These are phyloP conservation scores for Saguinus imperator DNA, from an alignment of 2,113 vertebrate genomes.

Conservation along the genomic window DNA sequence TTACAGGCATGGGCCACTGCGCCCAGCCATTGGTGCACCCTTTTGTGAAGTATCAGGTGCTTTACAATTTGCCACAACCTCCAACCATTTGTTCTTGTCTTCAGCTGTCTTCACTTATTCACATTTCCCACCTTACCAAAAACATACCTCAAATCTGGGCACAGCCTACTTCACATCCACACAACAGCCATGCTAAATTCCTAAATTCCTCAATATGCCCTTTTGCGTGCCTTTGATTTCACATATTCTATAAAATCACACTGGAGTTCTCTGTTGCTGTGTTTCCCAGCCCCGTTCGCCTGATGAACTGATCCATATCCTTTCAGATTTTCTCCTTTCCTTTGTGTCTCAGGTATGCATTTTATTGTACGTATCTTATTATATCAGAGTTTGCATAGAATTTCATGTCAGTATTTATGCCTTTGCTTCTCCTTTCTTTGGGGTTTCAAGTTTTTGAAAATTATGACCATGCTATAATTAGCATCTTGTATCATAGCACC, in stretches of 20 bases:
- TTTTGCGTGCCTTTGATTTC: not conserved
- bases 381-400: not conserved
- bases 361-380: not conserved
- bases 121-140: not conserved
- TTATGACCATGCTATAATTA: not conserved
- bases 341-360: not conserved
- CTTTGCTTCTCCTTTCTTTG: not conserved
- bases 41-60: not conserved
- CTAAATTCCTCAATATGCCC: not conserved
- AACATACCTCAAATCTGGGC: not conserved
- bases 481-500: not conserved
- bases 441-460: not conserved
- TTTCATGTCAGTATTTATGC: not conserved
- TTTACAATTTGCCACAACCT: slow-evolving; percentile 18
- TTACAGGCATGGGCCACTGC: too few species aligned
- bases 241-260: not conserved
- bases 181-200: not conserved
- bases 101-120: slow-evolving; percentile 29
- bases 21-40: not conserved
- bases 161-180: not conserved
- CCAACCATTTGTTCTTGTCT: not conserved
- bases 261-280: not conserved
- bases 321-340: not conserved
- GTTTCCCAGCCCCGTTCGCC: not conserved
- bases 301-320: not conserved